A percentile compares a stretch with the other conserved stretches of the same genome.
These are phyloP conservation scores for Onychomys torridus DNA, from an alignment of 2,797 vertebrate genomes.

Conservation along the genomic window DNA sequence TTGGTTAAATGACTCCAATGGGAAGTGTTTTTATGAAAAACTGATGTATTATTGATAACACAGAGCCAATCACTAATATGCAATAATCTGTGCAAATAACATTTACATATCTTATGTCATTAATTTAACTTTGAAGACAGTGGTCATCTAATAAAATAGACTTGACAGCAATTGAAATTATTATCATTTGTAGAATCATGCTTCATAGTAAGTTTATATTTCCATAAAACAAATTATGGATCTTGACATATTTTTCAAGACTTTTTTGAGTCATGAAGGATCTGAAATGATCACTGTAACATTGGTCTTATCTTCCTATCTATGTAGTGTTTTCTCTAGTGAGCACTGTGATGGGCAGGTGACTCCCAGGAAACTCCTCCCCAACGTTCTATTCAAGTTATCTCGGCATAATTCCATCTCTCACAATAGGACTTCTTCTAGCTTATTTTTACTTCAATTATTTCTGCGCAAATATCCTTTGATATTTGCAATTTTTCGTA, in stretches of 20 bases:
- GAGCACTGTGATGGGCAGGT: accelerated
- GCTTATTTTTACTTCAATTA: not conserved
- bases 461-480: not conserved
- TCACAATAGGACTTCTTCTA: not conserved
- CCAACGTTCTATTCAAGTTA: not conserved
- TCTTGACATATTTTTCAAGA: not conserved
- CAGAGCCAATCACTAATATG: not conserved
- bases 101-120: not conserved
- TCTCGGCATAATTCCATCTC: not conserved
- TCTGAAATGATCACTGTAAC: not conserved
- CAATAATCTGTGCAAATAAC: not conserved
- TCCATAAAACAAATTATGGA: not conserved
- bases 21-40: not conserved
- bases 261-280: not conserved
- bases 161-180: not conserved
- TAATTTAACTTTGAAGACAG: not conserved
- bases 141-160: not conserved
- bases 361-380: not conserved
- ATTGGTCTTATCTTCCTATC: not conserved
- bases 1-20: not conserved
- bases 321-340: not conserved
- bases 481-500: not conserved
- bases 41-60: not conserved
- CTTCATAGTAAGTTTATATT: not conserved
- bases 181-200: not conserved